Conservation (phyloP, 2,888 invertebrate genomes). For the Hirtodrosophila histrioides region DNA sequence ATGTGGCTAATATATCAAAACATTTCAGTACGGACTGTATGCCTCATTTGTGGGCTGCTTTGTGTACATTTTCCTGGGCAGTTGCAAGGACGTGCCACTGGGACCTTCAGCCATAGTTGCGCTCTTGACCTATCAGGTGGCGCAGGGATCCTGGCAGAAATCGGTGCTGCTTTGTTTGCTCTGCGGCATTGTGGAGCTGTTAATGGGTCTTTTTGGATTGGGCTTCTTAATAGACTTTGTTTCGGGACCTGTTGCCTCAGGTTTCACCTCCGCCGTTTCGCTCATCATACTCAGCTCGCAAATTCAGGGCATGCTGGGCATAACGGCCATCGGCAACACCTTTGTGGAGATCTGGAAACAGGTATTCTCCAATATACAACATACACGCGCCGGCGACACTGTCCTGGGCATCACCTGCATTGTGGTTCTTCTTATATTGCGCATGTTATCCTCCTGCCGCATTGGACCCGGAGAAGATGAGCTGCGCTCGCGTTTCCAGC, state of each 20-base stretch:
- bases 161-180: constrained; percentile 91
- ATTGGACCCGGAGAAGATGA: constrained; percentile 86
- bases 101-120: constrained; percentile 97
- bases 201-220: constrained; percentile 93
- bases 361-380: constrained; percentile 88
- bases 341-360: constrained; percentile 92
- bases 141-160: constrained; percentile 86
- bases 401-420: constrained; percentile 91
- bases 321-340: constrained; percentile 89
- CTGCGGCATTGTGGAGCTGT: constrained; percentile 89
- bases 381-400: constrained; percentile 89
- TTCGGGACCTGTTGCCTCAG: constrained; percentile 94
- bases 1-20: background rate
- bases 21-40: constrained; percentile 93
- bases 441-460: constrained; percentile 89
- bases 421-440: constrained; percentile 89
- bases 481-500: constrained; percentile 86
- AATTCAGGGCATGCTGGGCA: constrained; percentile 92
- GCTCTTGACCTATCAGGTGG: constrained; percentile 92
- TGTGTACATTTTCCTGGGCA: constrained; percentile 95
- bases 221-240: constrained; percentile 96
- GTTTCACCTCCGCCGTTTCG: constrained; percentile 95
- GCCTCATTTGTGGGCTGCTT: constrained; percentile 97
- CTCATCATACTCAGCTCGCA: constrained; percentile 95
- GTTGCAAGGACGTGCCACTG: constrained; percentile 95